Conservation (phyloP, 2,888 invertebrate species). For the Caenorhabditis imperialis region DNA sequence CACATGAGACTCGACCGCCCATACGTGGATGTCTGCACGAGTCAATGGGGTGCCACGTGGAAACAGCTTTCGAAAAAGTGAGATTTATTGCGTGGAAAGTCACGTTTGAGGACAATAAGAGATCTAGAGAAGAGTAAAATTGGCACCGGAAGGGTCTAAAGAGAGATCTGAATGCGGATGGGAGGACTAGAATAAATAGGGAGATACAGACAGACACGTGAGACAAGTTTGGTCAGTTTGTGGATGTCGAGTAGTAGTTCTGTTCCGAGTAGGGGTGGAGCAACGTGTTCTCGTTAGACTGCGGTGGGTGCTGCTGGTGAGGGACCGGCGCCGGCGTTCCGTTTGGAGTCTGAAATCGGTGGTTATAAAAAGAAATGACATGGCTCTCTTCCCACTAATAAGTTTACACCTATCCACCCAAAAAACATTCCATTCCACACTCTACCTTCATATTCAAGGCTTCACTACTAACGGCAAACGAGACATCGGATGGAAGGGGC, state of each 20-base stretch:
- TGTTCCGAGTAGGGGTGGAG: slow-evolving; percentile 48
- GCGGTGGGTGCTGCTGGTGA: slow-evolving; percentile 33
- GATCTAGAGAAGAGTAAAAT: slow-evolving; percentile 2
- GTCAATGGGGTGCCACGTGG: too few species aligned
- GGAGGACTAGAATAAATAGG: background rate
- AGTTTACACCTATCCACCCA: too few species aligned
- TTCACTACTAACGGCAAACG: slow-evolving; percentile 72
- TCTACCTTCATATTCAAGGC: slow-evolving; percentile 53
- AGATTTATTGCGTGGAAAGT: background rate
- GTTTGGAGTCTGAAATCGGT: slow-evolving; percentile 47
- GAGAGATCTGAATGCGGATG: slow-evolving; percentile 1
- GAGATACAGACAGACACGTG: slow-evolving; percentile 11
- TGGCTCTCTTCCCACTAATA: too few species aligned
- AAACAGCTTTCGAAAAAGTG: background rate
- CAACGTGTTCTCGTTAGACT: slow-evolving; percentile 46
- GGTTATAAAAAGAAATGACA: too few species aligned
- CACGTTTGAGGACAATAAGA: slow-evolving; percentile 18
- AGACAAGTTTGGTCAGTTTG: slow-evolving; percentile 39
- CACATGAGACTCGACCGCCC: background rate
- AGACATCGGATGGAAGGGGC: slow-evolving; percentile 74
- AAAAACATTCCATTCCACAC: slow-evolving; percentile 15
- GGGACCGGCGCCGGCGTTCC: slow-evolving; percentile 36
- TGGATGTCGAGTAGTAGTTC: slow-evolving; percentile 43
- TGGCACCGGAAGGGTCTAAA: slow-evolving; percentile 21
- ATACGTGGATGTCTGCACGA: too few species aligned